These are phyloP conservation scores for Xanthorhoe designata DNA, from an alignment of 2,888 invertebrate genomes.

Conservation along the genomic window DNA sequence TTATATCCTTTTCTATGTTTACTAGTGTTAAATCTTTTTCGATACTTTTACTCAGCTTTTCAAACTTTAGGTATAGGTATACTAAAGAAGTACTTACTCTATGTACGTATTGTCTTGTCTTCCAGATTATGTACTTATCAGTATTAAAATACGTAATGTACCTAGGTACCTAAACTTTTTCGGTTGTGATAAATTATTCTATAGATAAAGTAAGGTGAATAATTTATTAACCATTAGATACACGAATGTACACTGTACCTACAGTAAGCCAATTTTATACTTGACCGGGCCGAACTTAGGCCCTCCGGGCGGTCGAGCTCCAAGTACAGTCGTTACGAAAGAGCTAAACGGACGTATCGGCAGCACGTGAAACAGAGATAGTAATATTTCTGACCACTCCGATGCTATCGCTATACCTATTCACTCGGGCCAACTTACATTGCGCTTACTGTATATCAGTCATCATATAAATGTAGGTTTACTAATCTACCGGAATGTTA, in stretches of 20 bases:
- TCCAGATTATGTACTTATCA: constrained; percentile 35
- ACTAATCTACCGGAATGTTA: not conserved
- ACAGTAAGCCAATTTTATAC: too few relatives aligned
- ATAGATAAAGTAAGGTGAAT: constrained; percentile 15
- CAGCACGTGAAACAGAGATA: too few relatives aligned
- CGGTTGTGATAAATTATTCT: constrained; percentile 38
- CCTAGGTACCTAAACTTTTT: constrained; percentile 35
- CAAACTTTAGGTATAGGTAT: not conserved
- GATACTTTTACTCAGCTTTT: not conserved
- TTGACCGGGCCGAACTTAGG: too few relatives aligned
- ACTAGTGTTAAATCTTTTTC: not conserved
- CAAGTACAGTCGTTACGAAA: too few relatives aligned
- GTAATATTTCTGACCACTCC: too few relatives aligned
- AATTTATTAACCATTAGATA: constrained; percentile 6
- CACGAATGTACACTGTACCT: too few relatives aligned
- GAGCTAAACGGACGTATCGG: too few relatives aligned
- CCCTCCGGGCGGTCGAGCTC: too few relatives aligned
- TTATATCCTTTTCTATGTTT: not conserved
- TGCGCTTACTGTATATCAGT: not conserved
- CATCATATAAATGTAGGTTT: too few relatives aligned
- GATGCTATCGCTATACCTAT: too few relatives aligned
- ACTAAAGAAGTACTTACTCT: not conserved
- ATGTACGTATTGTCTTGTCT: constrained; percentile 17
- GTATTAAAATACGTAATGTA: constrained; percentile 34
- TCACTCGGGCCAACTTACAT: not conserved